Evolutionary conservation across 2,888 invertebrate genomes (phyloP).

Genomic region (Ectemnius continuus): DNA sequence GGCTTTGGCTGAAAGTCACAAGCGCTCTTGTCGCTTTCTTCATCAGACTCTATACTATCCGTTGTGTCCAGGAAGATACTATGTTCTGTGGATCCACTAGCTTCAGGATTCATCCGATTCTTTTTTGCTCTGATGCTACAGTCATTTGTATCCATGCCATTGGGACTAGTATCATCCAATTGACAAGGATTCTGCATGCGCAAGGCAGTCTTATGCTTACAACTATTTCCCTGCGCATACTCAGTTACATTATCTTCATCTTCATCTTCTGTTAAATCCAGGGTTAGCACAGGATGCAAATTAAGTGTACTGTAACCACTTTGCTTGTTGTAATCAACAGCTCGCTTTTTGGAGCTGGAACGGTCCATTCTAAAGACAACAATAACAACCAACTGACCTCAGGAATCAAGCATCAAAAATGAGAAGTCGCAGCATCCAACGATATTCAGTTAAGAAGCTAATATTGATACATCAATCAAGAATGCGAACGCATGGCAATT

Average conservation of each 20-base stretch:
- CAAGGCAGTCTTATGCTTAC: too few relatives aligned
- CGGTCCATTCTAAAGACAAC: not conserved
- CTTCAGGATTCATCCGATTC: too few relatives aligned
- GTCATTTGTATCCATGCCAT: too few relatives aligned
- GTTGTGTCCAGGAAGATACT: slow-evolving; percentile 8
- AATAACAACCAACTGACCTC: not conserved
- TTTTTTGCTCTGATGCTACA: too few relatives aligned
- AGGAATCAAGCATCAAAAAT: not conserved
- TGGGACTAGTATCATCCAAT: too few relatives aligned
- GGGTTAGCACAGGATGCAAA: too few relatives aligned
- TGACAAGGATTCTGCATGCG: too few relatives aligned
- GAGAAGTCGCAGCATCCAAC: not conserved
- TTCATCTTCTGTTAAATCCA: slow-evolving; percentile 43
- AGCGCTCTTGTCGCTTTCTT: not conserved
- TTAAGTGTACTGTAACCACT: too few relatives aligned
- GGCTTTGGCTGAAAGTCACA: too few relatives aligned
- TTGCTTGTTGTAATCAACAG: too few relatives aligned
- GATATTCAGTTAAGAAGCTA: not conserved
- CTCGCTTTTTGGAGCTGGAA: not conserved
- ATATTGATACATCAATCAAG: not conserved
- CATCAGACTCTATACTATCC: slow-evolving; percentile 1
- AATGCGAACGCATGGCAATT: not conserved
- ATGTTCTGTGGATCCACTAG: too few relatives aligned
- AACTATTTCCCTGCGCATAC: too few relatives aligned
- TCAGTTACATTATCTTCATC: not conserved